These are phyloP conservation scores for Halcyon chelicuti DNA, from an alignment of 2,797 vertebrate genomes.

Conservation along the genomic window DNA sequence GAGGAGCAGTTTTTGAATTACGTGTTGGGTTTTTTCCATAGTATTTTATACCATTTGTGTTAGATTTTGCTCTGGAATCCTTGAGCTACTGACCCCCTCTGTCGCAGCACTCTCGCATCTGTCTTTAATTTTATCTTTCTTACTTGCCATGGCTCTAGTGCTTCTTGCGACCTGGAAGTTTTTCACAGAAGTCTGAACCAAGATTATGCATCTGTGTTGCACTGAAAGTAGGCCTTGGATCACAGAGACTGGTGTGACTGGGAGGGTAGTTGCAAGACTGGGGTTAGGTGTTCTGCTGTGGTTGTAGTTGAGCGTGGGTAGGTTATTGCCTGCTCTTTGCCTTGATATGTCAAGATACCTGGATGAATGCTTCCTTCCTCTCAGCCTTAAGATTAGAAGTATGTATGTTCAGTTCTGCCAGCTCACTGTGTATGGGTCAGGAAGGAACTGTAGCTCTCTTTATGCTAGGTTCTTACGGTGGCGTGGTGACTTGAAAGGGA, in stretches of 20 bases:
- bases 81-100: background rate
- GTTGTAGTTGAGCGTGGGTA: background rate
- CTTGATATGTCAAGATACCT: background rate
- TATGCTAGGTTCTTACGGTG: background rate
- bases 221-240: background rate
- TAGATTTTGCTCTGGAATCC: background rate
- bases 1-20: background rate
- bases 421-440: background rate
- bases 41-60: background rate
- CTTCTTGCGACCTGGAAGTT: background rate
- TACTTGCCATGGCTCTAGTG: background rate
- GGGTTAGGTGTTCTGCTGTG: background rate
- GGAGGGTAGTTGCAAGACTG: background rate
- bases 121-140: background rate
- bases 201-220: rapidly evolving
- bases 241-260: background rate
- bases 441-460: background rate
- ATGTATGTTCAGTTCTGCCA: background rate
- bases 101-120: background rate
- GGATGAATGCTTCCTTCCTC: background rate
- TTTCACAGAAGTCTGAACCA: background rate
- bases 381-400: background rate
- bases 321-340: background rate
- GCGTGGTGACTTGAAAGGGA: background rate
- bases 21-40: background rate